Evolutionary conservation across 2,888 invertebrate species (phyloP), one percentile per base, ranked within the genome.

Genomic region (Ypsolopha scabrella): DNA sequence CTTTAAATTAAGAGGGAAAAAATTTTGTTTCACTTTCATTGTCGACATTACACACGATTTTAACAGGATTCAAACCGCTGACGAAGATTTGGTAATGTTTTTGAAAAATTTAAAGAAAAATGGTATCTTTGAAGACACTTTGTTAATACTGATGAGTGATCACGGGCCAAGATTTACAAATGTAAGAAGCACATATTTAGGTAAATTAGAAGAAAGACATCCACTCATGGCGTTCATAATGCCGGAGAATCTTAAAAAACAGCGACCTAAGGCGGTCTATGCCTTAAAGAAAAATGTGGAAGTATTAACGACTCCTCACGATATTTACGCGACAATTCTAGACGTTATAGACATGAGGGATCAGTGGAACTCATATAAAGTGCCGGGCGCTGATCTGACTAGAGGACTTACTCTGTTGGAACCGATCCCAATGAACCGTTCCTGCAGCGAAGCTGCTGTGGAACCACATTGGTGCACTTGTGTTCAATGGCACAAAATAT

Each of bases 381-480:
- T 85, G 0, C 51, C 58, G 0, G 90, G 90, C 0, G 87, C 90
- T 53, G 80, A 89, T 38, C 67, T n/a, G n/a, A n/a, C n/a, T n/a
- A n/a, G n/a, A 75, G 24, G 9, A 45, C 48, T 11, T 46, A 37
- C 8, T 1, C 37, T 54, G 46, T n/a, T n/a, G n/a, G n/a, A n/a
- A 6, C 63, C 91, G 90, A 89, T 95, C 53, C 93, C 96, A 0
- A 65, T 77, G 8, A 90, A 92, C 58, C 87, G 97, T 24, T 93
- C 93, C 7, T 97, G 97, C 70, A 89, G 91, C 6, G 91, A 95
- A 70, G 97, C 98, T 0, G 94, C 92, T 51, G 94, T 98, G 53
- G 96, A 96, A 68, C 92, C 97, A 0, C 98, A 98, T 71, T 98
- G 98, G 98, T 98, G 98, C 70, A 92, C 96, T 0, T 98, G 98